Conservation (phyloP, 2,113 vertebrate species). For the Tylochromis polylepis region DNA sequence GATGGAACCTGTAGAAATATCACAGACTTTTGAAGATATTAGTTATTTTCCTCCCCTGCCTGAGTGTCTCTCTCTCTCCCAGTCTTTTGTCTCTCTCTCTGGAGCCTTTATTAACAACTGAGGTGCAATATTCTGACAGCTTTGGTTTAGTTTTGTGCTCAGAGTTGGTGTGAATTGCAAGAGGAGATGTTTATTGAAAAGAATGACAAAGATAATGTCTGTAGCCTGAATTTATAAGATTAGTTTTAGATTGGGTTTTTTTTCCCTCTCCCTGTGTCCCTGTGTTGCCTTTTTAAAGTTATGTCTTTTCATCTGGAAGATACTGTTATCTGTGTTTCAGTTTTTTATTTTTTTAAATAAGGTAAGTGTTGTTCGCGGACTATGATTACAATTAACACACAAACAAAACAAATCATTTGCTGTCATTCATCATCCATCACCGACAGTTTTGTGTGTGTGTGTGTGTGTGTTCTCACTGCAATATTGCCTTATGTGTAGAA, state of each 20-base stretch:
- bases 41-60: background rate
- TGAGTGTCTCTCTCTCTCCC: background rate
- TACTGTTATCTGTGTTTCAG: background rate
- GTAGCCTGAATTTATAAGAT: background rate
- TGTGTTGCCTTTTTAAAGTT: background rate
- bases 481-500: background rate
- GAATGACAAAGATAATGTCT: background rate
- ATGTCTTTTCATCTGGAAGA: background rate
- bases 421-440: background rate
- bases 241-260: background rate
- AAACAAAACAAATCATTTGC: background rate
- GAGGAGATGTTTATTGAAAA: background rate
- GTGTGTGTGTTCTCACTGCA: background rate
- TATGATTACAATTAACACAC: background rate
- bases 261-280: background rate
- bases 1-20: background rate
- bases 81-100: background rate
- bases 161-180: background rate
- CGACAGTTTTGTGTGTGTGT: background rate
- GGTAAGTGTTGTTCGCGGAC: background rate
- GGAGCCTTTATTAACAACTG: background rate
- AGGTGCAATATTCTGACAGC: background rate
- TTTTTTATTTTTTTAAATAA: background rate
- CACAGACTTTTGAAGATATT: constrained; percentile 1
- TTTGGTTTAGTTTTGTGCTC: background rate